A percentile compares a stretch with the other conserved stretches of the same genome.
These are phyloP conservation scores for Tetraneura akinire DNA, from an alignment of 1,140 invertebrate species.

Conservation along the genomic window DNA sequence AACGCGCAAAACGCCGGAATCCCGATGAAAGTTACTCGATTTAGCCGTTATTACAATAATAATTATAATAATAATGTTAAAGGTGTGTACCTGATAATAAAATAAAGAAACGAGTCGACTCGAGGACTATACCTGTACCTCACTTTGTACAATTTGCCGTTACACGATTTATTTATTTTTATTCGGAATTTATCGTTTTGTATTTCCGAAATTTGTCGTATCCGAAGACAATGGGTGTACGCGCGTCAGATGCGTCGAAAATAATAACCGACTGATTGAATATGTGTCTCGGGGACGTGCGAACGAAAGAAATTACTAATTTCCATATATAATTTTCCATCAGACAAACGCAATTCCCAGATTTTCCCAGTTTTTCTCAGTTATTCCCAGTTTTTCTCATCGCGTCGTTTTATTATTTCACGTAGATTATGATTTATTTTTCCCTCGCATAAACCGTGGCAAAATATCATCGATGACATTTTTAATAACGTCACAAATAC, in stretches of 20 bases:
- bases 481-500: too few relatives aligned
- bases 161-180: background rate
- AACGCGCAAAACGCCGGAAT: too few relatives aligned
- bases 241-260: background rate
- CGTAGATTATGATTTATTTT: background rate
- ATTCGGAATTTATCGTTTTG: conserved; percentile 3
- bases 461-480: too few relatives aligned
- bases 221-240: background rate
- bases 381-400: too few relatives aligned
- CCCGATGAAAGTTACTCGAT: background rate
- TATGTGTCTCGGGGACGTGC: conserved; percentile 1
- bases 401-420: background rate
- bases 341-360: background rate
- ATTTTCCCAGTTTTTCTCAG: too few relatives aligned
- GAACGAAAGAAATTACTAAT: conserved; percentile 5
- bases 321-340: too few relatives aligned
- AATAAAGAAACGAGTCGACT: too few relatives aligned
- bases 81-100: too few relatives aligned
- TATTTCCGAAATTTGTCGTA: conserved; percentile 6
- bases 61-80: background rate
- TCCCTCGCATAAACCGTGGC: too few relatives aligned
- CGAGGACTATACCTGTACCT: background rate
- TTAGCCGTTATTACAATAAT: background rate
- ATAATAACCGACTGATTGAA: conserved; percentile 7
- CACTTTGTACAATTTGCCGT: background rate